Base-by-base conservation (phyloP, 2,888 invertebrate species). In the Dryocosmus kuriphilus region DNA sequence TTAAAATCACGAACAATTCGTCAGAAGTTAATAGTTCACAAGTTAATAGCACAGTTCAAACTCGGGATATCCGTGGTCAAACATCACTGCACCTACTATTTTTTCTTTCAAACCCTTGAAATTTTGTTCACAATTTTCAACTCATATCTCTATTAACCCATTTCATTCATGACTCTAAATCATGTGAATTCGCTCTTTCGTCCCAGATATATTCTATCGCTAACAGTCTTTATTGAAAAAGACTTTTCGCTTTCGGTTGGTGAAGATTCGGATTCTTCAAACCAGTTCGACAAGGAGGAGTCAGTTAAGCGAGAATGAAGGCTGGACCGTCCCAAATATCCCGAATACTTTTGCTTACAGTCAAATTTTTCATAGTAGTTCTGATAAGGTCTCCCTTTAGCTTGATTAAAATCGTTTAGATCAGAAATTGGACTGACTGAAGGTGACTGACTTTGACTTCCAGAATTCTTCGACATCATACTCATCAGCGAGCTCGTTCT, bases 401-500 rank as follows among this genome's bases (percentile, higher is more conserved):
- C 57, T 24, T 57, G 24, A 57, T n/a, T 57, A 22, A 24, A 14
- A 57, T 57, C 57, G 9, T 24, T 57, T 1, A 11, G 14, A 9
- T 14, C 5, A 24, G 57, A 57, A 57, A 88, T 88, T 0, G 88
- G 88, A n/a, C 51, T 51, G n/a, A 51, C n/a, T 2, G 51, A 51
- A 51, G 51, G 51, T 51, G 41, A 41, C 16, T 41, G 41, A 6
- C 41, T 6, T 41, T 16, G 41, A 41, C 5, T 16, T 16, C 1
- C 41, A 6, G 41, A 51, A 51, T n/a, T n/a, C 8, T 51, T 51
- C n/a, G 19, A 6, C 19, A 8, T n/a, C n/a, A 9, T 75, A 71
- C 86, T 88, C 16, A 87, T 62, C 1, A 83, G 73, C 1, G 89
- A 88, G 65, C 87, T 88, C 5, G 84, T 85, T 14, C 87, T 80